A percentile compares a stretch with the other conserved stretches of the same genome.
These are phyloP conservation scores for Caradrina clavipalpis DNA, from an alignment of 2,888 invertebrate genomes.

Conservation along the genomic window DNA sequence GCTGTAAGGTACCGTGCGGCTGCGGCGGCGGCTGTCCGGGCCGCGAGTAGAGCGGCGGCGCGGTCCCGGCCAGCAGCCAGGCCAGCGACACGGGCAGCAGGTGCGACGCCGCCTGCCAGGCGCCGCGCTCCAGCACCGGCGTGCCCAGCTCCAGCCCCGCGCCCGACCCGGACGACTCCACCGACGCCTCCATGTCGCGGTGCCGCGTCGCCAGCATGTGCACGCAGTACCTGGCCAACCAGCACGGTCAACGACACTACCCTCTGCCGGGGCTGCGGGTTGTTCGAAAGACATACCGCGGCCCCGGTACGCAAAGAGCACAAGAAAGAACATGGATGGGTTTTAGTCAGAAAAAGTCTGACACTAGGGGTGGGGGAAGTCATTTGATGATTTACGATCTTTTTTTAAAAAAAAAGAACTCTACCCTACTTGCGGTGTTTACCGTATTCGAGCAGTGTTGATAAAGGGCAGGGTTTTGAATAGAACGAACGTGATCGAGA, in stretches of 20 bases:
- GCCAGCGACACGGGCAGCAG: constrained; percentile 92
- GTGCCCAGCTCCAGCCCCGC: constrained; percentile 93
- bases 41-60: constrained; percentile 89
- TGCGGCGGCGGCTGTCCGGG: constrained; percentile 79
- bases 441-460: no score
- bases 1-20: constrained; percentile 63
- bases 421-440: not conserved
- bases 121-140: constrained; percentile 92
- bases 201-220: constrained; percentile 90
- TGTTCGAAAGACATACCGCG: no score
- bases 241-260: not conserved
- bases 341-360: no score
- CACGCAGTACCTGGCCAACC: constrained; percentile 87
- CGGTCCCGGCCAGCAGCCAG: constrained; percentile 93
- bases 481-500: no score
- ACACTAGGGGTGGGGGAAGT: no score
- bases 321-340: no score
- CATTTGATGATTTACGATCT: no score
- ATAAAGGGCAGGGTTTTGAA: no score
- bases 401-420: no score
- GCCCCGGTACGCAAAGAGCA: no score
- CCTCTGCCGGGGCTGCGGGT: no score
- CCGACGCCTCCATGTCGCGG: constrained; percentile 85
- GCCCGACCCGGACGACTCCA: constrained; percentile 70
- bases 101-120: constrained; percentile 69